Evolutionary conservation across 1,140 invertebrate genomes (phyloP), one percentile per base, ranked within the genome.

Genomic region (Hylaeus anthracinus): DNA sequence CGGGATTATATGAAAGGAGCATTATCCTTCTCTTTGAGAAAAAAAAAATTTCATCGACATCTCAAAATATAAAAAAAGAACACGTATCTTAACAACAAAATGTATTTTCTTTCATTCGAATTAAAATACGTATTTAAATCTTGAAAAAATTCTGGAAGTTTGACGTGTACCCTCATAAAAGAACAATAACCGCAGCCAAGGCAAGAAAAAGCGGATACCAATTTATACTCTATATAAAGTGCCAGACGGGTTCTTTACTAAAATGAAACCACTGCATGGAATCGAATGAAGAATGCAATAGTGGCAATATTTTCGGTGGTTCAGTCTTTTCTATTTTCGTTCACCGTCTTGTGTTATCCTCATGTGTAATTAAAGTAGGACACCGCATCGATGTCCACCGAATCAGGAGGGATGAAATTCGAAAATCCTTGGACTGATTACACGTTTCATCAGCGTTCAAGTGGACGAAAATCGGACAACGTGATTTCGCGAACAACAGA

Each of bases 391-490:
- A 79, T 83, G 53, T 61, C 37, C 41, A 9, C n/a, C 39, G 43
- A 79, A 64, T 73, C 14, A 48, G 61, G 45, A 48, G 61, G 45
- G 63, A 58, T 61, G 15, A 9, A 60, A 45, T 67, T 37, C 61
- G 53, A 67, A 48, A 64, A 37, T 6, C 51, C 9, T 6, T 14
- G 5, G 61, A 63, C 61, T 56, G 51, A 41, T 73, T 65, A 65
- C 60, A 53, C 61, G 60, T 65, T 65, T 56, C 58, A 26, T 70
- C 53, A 69, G 70, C 56, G 67, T 63, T 73, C 75, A 43, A 56
- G 53, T 77, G 77, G 53, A 72, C 75, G 63, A 58, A 74, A 86
- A 75, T 77, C 71, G 67, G 63, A 64, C 63, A 55, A 73, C 72
- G 79, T 58, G 69, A 80, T 73, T 64, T 69, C 26, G 41, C 82